These are phyloP conservation scores for Tricholaema leucomelas DNA, from an alignment of 2,113 vertebrate genomes.

Conservation along the genomic window DNA sequence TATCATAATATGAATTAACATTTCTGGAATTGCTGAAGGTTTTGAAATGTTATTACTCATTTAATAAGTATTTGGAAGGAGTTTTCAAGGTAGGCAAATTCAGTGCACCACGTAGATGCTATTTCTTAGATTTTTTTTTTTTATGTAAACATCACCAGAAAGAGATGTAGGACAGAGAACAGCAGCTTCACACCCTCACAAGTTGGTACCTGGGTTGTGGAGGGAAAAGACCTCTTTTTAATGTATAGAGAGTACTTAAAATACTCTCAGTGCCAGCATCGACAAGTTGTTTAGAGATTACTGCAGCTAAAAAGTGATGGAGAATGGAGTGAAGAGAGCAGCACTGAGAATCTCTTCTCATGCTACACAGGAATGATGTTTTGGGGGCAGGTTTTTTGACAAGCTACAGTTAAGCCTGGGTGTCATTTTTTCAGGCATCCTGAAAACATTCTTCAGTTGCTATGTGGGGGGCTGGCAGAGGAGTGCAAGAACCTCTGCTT, in stretches of 20 bases:
- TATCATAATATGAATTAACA: conserved; percentile 8
- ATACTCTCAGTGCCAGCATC: not conserved
- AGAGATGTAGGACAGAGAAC: not conserved
- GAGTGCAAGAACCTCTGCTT: not conserved
- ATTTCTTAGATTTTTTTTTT: not conserved
- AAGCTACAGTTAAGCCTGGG: not conserved
- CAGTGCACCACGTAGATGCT: not conserved
- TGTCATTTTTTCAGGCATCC: not conserved
- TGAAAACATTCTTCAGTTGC: not conserved
- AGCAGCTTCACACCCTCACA: not conserved
- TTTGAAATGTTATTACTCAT: not conserved
- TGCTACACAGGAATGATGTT: not conserved
- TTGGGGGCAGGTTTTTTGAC: not conserved
- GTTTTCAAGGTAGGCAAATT: not conserved
- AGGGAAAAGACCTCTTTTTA: not conserved
- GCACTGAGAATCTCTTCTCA: not conserved
- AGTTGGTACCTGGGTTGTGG: fast-evolving
- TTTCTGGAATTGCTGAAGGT: conserved; percentile 30
- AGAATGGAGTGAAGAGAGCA: not conserved
- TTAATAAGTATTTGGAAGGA: not conserved
- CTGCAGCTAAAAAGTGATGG: not conserved
- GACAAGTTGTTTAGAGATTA: not conserved
- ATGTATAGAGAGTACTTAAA: not conserved
- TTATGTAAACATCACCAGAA: not conserved
- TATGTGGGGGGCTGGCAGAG: not conserved